Percentiles rank a stretch among this genome's conserved stretches.
Conservation (phyloP, 1,140 invertebrate species). For the Monochamus saltuarius region DNA sequence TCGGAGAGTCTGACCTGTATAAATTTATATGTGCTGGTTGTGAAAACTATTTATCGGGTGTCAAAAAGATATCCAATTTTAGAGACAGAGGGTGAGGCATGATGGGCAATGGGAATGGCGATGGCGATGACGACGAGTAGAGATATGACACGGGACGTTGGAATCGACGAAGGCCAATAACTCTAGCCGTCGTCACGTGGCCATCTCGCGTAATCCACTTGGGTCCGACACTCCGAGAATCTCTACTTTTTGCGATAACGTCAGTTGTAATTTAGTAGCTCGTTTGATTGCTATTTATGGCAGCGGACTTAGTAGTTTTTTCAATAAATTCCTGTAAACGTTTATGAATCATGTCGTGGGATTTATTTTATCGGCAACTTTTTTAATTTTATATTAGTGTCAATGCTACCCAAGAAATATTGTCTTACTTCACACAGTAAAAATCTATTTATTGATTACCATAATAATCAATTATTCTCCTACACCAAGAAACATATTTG, state of each 20-base stretch:
- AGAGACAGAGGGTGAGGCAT: constrained; percentile 24
- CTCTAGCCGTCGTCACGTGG: constrained; percentile 36
- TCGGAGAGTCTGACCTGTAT: no score
- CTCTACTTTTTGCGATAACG: constrained; percentile 43
- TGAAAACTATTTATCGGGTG: constrained; percentile 32
- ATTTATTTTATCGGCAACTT: no score
- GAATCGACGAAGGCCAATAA: constrained; percentile 41
- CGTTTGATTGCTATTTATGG: constrained; percentile 45
- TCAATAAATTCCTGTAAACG: constrained; percentile 36
- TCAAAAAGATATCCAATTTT: constrained; percentile 37
- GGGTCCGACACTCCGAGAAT: constrained; percentile 40
- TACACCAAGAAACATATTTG: no score
- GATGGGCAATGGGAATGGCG: constrained; percentile 17
- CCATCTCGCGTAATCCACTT: constrained; percentile 44
- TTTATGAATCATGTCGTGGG: neutral
- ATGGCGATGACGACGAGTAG: constrained; percentile 28
- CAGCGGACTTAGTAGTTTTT: constrained; percentile 38
- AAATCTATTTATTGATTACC: no score
- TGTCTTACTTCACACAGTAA: no score
- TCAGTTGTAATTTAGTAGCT: constrained; percentile 45
- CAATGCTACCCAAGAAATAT: no score
- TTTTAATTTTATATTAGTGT: no score
- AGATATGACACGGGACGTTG: constrained; percentile 39
- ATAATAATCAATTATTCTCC: no score
- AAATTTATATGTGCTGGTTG: constrained; percentile 5